Evolutionary conservation across 2,888 invertebrate species (phyloP).

Genomic region (Sthenelais limicola): DNA sequence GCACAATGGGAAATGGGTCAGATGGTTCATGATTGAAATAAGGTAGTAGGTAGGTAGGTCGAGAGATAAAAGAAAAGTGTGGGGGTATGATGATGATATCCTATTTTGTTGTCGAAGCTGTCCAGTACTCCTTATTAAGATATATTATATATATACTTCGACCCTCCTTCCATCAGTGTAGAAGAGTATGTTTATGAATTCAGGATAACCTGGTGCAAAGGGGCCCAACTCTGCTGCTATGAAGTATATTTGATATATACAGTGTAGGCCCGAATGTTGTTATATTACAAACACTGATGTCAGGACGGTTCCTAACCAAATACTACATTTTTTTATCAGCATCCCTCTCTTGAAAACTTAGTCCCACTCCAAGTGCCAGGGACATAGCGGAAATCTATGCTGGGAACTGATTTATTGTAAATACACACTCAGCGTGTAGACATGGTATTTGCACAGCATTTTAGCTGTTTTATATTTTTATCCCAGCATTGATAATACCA

Average conservation of each 20-base stretch:
- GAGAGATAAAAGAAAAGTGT: too few species aligned
- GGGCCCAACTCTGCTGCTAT: constrained; percentile 32
- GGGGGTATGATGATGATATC: too few species aligned
- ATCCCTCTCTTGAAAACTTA: neutral
- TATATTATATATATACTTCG: too few species aligned
- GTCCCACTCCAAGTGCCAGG: constrained; percentile 7
- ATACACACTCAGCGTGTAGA: neutral
- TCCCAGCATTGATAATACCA: too few species aligned
- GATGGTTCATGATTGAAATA: constrained; percentile 38
- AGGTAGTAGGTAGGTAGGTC: too few species aligned
- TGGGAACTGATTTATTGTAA: neutral
- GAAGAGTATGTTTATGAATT: too few species aligned
- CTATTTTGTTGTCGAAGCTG: neutral
- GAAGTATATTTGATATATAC: constrained; percentile 32
- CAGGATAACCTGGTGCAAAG: too few species aligned
- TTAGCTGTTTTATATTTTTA: too few species aligned
- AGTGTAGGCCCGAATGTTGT: constrained; percentile 24
- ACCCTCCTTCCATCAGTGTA: too few species aligned
- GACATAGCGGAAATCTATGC: constrained; percentile 10
- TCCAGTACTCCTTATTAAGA: too few species aligned
- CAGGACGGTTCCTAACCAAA: constrained; percentile 8
- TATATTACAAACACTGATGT: constrained; percentile 32
- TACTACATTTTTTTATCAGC: neutral
- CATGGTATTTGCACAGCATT: constrained; percentile 11
- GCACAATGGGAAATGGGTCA: constrained; percentile 38